Evolutionary conservation across 2,113 vertebrate species (phyloP).

Genomic region (Microcebus jonahi): DNA sequence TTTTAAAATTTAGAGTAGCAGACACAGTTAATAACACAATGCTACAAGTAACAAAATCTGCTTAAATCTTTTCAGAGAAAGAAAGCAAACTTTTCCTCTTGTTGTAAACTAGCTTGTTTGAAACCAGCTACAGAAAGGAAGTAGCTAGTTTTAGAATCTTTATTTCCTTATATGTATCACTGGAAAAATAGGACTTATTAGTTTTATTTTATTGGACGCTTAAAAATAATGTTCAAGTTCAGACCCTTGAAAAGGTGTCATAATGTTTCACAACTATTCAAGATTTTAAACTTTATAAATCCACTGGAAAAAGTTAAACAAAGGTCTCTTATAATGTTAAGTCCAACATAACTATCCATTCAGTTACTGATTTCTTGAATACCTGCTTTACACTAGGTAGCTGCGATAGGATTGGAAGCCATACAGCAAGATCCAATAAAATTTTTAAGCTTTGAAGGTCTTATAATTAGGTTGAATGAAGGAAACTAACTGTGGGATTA

Average conservation of each 20-base stretch:
- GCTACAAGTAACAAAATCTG: background rate
- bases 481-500: background rate
- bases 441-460: background rate
- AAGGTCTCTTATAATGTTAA: background rate
- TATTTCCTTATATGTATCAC: background rate
- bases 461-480: background rate
- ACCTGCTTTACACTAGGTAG: background rate
- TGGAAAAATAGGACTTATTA: background rate
- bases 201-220: constrained; percentile 2
- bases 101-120: background rate
- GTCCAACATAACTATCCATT: background rate
- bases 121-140: background rate
- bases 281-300: constrained; percentile 43
- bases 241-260: background rate
- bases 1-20: constrained; percentile 47
- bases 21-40: background rate
- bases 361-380: background rate
- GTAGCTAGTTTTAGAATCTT: constrained; percentile 18
- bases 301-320: constrained; percentile 1
- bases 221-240: constrained; percentile 7
- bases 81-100: background rate
- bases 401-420: background rate
- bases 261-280: constrained; percentile 7
- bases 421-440: background rate
- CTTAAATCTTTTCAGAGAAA: background rate